Evolutionary conservation across 2,888 invertebrate genomes (phyloP).

Genomic region (Lysandra bellargus): DNA sequence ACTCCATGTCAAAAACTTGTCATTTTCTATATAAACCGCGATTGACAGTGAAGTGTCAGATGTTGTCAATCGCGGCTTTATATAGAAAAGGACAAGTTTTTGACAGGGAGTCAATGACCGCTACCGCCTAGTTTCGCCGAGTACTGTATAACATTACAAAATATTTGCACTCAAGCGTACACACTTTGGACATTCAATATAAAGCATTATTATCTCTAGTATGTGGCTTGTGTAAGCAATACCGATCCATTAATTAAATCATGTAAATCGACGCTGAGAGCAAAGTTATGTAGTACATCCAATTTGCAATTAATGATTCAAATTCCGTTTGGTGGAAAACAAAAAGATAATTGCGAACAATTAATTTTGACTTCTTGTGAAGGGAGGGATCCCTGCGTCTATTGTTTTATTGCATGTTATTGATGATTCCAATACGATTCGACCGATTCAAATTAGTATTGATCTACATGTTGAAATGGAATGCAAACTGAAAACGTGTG

Average conservation of each 20-base stretch:
- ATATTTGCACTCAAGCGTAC: no score
- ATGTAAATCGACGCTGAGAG: background rate
- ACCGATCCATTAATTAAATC: conserved; percentile 1
- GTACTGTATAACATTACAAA: no score
- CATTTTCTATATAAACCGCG: no score
- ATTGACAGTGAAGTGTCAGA: no score
- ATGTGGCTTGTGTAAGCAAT: background rate
- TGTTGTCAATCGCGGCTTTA: no score
- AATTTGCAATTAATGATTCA: conserved; percentile 66
- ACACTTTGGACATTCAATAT: no score
- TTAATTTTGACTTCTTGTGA: conserved; percentile 73
- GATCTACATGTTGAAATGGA: background rate
- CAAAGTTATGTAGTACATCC: conserved; percentile 36
- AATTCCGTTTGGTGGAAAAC: conserved; percentile 65
- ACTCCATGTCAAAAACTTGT: no score
- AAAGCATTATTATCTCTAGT: background rate
- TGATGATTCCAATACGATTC: conserved; percentile 5
- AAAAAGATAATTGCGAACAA: conserved; percentile 76
- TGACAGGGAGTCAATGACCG: no score
- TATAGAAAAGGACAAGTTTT: no score
- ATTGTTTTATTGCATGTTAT: conserved; percentile 52
- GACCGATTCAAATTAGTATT: conserved; percentile 8
- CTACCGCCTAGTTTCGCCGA: no score
- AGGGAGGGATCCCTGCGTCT: conserved; percentile 55
- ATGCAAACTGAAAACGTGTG: background rate